Evolutionary conservation across 2,888 invertebrate species (phyloP), one percentile per base, ranked within the genome.

Genomic region (Chelonus formosanus): DNA sequence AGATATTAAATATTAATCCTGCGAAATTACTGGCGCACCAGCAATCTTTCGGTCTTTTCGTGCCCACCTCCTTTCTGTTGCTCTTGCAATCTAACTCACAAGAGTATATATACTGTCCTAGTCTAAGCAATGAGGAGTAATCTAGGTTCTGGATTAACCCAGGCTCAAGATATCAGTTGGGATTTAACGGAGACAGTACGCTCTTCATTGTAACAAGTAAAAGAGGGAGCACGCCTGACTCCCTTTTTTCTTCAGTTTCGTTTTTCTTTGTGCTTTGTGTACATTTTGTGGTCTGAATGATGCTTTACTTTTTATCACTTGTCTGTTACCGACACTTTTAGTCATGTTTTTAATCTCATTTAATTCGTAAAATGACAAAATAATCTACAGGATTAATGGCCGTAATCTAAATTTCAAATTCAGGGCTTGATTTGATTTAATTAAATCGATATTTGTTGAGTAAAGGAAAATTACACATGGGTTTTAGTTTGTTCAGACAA

Each of bases 1-100:
- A 77, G 80, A 82, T 82, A 82, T 83, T 83, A 82, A 82, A 81
- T 82, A 82, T 81, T 83, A 83, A 83, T 83, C 81, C 82, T 72
- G 76, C 80, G 78, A 82, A 82, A 83, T 83, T 81, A 82, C 81
- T 76, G 75, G 76, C 74, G 72, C 76, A 75, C 72, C 63, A 71
- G 74, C 74, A 76, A 77, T 76, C 74, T 76, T 75, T 75, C 76
- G 72, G 73, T 67, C 63, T 52, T 65, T 61, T 57, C 65, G 63
- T 55, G 55, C 44, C 56, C 62, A 58, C 63, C 45, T 55, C 47
- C 64, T 61, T 65, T 61, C 59, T 61, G 43, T 58, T 57, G 67
- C 60, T 62, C 63, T 64, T 36, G 50, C 50, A 60, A 60, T 60
- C 59, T 50, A 60, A 60, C 50, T 58, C 58, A 56, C 20, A 31